Evolutionary conservation across 2,113 vertebrate genomes (phyloP).

Genomic region (Mormyrus iriodes): DNA sequence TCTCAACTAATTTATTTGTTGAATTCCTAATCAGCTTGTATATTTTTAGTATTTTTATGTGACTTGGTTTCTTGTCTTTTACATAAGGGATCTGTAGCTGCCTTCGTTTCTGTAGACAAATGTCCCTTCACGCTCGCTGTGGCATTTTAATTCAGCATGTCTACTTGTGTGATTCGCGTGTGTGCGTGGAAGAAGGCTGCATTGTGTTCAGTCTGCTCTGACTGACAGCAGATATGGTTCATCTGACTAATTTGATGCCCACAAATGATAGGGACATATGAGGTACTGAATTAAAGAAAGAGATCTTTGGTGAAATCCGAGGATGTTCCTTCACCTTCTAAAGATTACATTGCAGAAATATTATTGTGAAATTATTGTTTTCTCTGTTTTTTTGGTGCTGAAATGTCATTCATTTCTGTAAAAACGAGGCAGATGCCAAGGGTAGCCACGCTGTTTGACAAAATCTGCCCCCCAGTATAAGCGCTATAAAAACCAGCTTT

Average conservation of each 20-base stretch:
- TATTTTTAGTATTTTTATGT: neutral
- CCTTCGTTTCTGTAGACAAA: neutral
- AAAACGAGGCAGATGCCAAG: too few relatives aligned
- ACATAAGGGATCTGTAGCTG: neutral
- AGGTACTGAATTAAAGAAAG: neutral
- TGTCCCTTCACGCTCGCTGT: neutral
- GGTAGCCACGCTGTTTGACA: too few relatives aligned
- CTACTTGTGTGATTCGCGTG: neutral
- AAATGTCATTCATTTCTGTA: too few relatives aligned
- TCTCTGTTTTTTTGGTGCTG: neutral
- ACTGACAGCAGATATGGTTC: neutral
- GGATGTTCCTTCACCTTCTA: too few relatives aligned
- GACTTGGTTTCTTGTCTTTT: neutral
- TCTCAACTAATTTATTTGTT: neutral
- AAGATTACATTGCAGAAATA: too few relatives aligned
- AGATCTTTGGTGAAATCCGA: neutral
- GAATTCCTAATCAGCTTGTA: neutral
- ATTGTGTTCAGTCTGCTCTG: neutral
- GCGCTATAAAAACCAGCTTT: too few relatives aligned
- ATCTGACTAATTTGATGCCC: neutral
- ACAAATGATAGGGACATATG: neutral
- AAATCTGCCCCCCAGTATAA: too few relatives aligned
- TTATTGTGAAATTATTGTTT: too few relatives aligned
- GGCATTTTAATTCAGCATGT: neutral
- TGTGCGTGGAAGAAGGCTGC: neutral